Conservation (phyloP, 2,113 vertebrate genomes). For the Oxygymnocypris stewartii region DNA sequence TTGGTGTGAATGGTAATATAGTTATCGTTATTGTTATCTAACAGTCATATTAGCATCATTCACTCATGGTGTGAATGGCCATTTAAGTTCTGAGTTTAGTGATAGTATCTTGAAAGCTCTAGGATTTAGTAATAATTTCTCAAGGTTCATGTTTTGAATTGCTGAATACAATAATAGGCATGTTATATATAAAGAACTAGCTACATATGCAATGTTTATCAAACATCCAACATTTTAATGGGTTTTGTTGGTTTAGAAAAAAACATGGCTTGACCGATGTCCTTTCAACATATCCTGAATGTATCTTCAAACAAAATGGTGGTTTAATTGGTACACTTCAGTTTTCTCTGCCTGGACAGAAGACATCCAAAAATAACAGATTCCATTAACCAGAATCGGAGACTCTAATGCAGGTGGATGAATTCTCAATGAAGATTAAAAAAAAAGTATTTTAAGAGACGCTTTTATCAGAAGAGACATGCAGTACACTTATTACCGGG, state of each 20-base stretch:
- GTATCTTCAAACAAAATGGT: neutral
- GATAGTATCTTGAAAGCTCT: too few relatives aligned
- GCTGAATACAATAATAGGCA: too few relatives aligned
- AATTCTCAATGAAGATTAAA: neutral
- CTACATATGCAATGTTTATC: neutral
- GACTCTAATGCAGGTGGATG: neutral
- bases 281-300: neutral
- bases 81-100: too few relatives aligned
- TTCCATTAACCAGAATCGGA: neutral
- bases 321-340: neutral
- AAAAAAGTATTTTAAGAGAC: neutral
- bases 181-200: neutral
- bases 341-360: neutral
- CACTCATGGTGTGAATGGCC: too few relatives aligned
- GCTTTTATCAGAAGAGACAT: neutral
- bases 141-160: too few relatives aligned
- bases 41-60: too few relatives aligned
- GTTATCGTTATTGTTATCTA: too few relatives aligned
- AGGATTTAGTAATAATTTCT: too few relatives aligned
- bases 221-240: neutral
- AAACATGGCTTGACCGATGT: neutral
- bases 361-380: neutral
- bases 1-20: too few relatives aligned
- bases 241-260: neutral
- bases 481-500: neutral